Percentiles rank a stretch among this genome's conserved stretches.
These are phyloP conservation scores for Megaceryle alcyon DNA, from an alignment of 2,797 vertebrate species.

Conservation along the genomic window DNA sequence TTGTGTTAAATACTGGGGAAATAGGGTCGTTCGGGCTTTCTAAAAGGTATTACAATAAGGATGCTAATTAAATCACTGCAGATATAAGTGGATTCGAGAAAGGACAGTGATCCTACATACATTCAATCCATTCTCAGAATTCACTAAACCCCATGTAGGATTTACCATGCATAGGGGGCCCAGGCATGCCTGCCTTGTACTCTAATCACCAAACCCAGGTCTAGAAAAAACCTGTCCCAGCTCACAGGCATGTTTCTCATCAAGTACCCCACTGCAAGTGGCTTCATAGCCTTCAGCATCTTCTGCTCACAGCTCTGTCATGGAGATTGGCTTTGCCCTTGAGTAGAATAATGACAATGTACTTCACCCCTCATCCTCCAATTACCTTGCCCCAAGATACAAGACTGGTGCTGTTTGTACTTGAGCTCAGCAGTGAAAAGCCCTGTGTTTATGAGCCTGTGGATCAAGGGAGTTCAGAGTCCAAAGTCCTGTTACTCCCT, in stretches of 20 bases:
- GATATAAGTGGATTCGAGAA: background rate
- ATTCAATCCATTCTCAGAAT: background rate
- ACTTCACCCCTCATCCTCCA: background rate
- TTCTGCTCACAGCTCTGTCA: background rate
- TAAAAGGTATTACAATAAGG: background rate
- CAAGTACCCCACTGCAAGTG: background rate
- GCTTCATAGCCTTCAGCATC: background rate
- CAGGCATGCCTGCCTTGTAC: fast-evolving
- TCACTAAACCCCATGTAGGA: fast-evolving
- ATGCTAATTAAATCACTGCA: background rate
- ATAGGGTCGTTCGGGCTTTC: background rate
- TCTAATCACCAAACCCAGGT: background rate
- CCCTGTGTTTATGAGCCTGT: background rate
- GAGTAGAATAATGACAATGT: fast-evolving
- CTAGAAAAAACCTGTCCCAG: background rate
- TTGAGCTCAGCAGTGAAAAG: background rate
- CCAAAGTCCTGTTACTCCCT: background rate
- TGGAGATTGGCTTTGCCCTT: background rate
- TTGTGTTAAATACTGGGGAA: background rate
- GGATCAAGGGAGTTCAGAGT: background rate
- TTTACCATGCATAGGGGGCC: background rate
- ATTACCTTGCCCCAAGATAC: background rate
- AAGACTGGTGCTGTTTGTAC: background rate
- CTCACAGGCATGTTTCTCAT: background rate
- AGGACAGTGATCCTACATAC: fast-evolving